A percentile compares a stretch with the other conserved stretches of the same genome.
phyloP scores from a whole-genome alignment of 2,888 invertebrate genomes.

The Periphyllus acericola region DNA sequence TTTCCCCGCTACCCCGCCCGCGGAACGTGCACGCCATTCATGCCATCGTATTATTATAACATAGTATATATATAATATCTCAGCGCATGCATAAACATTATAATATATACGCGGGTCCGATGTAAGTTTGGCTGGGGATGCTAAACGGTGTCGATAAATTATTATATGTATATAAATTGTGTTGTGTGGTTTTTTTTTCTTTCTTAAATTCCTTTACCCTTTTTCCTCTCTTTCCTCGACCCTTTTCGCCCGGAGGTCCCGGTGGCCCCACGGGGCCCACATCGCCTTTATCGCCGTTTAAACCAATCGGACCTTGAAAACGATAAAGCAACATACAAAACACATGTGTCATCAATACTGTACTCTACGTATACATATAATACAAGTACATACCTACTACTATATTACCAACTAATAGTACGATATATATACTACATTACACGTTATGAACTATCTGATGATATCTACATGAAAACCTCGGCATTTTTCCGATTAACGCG shows the following conservation, averaged over 20 bases:
- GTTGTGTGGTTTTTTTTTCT: neutral
- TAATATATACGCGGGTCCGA: conserved; percentile 1
- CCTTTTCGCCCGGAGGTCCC: conserved; percentile 86
- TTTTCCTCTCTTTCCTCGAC: conserved; percentile 92
- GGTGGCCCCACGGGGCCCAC: conserved; percentile 80
- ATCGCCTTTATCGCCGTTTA: conserved; percentile 83
- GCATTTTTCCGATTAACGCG: no score
- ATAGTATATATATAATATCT: no score
- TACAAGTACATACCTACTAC: neutral
- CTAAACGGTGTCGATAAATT: conserved; percentile 1
- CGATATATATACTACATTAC: no score
- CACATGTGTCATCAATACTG: conserved; percentile 30
- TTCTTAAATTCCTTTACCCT: conserved; percentile 76
- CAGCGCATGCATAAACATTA: neutral
- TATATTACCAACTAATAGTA: neutral
- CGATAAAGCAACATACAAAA: conserved; percentile 38
- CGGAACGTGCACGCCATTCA: no score
- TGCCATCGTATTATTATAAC: no score
- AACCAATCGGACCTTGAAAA: conserved; percentile 66
- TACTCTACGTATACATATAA: neutral
- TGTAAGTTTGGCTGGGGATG: conserved; percentile 29
- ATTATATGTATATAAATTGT: neutral
- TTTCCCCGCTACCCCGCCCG: no score
- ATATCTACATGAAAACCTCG: no score
- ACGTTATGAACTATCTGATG: no score